phyloP scores from a whole-genome alignment of 2,113 vertebrate species.

The Corythornis madagascariensis region DNA sequence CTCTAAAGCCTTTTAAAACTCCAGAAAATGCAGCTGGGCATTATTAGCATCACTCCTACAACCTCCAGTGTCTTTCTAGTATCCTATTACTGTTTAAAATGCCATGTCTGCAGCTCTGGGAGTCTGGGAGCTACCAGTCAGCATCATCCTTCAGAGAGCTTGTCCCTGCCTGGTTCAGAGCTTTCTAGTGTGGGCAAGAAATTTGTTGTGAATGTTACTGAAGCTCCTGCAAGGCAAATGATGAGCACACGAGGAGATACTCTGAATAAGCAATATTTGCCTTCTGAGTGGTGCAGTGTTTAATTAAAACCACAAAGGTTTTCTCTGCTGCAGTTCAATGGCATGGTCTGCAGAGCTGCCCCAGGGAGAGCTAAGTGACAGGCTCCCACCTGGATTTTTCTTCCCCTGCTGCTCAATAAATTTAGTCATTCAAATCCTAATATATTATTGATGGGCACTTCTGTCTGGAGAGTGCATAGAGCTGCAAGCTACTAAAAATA shows the following conservation, averaged over 20 bases:
- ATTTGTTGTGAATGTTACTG: neutral
- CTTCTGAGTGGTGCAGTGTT: neutral
- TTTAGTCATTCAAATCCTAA: neutral
- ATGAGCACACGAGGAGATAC: neutral
- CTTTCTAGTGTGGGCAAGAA: neutral
- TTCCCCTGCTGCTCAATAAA: neutral
- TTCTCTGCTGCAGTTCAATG: neutral
- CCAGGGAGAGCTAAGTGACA: neutral
- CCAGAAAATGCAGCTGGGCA: neutral
- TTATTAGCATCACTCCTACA: neutral
- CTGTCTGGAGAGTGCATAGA: neutral
- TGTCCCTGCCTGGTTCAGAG: neutral
- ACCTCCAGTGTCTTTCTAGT: neutral
- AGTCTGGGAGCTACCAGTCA: neutral
- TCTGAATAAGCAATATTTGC: neutral
- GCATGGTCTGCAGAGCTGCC: fast-evolving
- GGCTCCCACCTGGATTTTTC: neutral
- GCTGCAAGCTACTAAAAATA: neutral
- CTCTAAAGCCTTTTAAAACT: neutral
- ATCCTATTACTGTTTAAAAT: neutral
- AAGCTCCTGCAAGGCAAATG: neutral
- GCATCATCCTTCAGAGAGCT: neutral
- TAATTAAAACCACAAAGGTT: neutral
- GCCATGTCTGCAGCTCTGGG: neutral
- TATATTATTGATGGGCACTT: neutral